Evolutionary conservation across 2,888 invertebrate genomes (phyloP).

Genomic region (Theristus sp.): DNA sequence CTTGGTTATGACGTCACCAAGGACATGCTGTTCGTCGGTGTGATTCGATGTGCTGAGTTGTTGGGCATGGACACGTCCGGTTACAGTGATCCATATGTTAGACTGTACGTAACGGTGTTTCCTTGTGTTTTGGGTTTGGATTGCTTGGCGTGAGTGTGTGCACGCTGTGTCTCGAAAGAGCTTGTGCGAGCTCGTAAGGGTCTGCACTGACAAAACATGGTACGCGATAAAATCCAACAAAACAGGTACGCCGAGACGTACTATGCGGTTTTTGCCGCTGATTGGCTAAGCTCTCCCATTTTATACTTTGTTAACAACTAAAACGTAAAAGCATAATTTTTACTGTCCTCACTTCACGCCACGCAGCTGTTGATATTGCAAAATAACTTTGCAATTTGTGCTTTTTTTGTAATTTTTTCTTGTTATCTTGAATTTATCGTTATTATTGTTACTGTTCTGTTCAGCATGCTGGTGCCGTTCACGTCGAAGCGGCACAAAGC

Average conservation of each 20-base stretch:
- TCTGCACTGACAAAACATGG: background rate
- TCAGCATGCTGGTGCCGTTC: slow-evolving; percentile 64
- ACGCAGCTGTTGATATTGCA: no score
- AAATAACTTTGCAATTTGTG: no score
- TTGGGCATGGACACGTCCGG: slow-evolving; percentile 79
- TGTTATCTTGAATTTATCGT: no score
- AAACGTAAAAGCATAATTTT: no score
- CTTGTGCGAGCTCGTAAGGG: background rate
- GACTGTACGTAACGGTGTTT: slow-evolving; percentile 47
- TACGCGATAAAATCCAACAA: background rate
- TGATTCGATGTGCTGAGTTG: slow-evolving; percentile 55
- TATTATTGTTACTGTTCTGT: slow-evolving; percentile 15
- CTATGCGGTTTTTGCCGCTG: no score
- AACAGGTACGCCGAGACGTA: no score
- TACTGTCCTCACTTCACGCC: no score
- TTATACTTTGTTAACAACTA: no score
- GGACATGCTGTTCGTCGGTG: slow-evolving; percentile 38
- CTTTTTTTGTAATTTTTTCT: no score
- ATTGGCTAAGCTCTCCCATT: no score
- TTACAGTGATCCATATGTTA: slow-evolving; percentile 84
- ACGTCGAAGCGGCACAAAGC: slow-evolving; percentile 53
- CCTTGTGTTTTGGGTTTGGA: background rate
- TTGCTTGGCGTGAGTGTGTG: background rate
- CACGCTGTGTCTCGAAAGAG: background rate
- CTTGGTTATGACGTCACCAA: slow-evolving; percentile 58